These are phyloP conservation scores for Knipowitschia caucasica DNA, from an alignment of 2,797 vertebrate species.

Conservation along the genomic window DNA sequence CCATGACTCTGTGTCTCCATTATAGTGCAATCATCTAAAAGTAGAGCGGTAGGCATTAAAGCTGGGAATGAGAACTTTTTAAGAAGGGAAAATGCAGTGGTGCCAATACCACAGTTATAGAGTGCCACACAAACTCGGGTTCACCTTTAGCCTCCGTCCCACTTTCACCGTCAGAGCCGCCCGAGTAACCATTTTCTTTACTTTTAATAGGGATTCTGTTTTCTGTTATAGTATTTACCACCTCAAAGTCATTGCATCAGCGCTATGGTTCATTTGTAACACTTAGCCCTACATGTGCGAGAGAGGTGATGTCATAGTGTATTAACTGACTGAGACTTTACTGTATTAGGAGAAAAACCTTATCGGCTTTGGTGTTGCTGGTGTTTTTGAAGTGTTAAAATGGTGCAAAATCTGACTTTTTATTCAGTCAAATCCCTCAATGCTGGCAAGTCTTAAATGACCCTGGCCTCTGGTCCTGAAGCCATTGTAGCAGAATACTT, in stretches of 20 bases:
- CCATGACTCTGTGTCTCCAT: slow-evolving; percentile 69
- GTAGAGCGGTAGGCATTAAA: slow-evolving; percentile 58
- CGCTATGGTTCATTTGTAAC: slow-evolving; percentile 5
- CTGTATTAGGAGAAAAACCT: slow-evolving; percentile 8
- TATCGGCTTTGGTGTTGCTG: slow-evolving; percentile 3
- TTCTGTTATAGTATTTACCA: slow-evolving; percentile 36
- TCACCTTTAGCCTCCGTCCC: slow-evolving; percentile 55
- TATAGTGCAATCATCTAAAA: slow-evolving; percentile 66
- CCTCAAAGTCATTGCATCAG: slow-evolving; percentile 25
- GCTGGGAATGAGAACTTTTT: slow-evolving; percentile 58
- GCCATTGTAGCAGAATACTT: slow-evolving; percentile 9
- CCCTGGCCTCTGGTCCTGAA: neutral
- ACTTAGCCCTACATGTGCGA: slow-evolving; percentile 5
- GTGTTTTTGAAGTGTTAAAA: slow-evolving; percentile 4
- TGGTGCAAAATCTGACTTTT: neutral
- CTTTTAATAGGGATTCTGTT: slow-evolving; percentile 20
- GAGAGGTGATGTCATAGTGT: slow-evolving; percentile 12
- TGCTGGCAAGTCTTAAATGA: slow-evolving; percentile 3
- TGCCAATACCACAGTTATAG: slow-evolving; percentile 55
- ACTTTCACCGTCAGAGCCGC: slow-evolving; percentile 31
- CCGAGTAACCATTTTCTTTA: slow-evolving; percentile 14
- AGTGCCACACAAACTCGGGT: slow-evolving; percentile 54
- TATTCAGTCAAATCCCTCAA: neutral
- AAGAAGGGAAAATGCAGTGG: slow-evolving; percentile 31
- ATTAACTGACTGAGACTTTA: slow-evolving; percentile 15